Conservation (phyloP, 2,113 vertebrate species). For the Anhinga rufa region DNA sequence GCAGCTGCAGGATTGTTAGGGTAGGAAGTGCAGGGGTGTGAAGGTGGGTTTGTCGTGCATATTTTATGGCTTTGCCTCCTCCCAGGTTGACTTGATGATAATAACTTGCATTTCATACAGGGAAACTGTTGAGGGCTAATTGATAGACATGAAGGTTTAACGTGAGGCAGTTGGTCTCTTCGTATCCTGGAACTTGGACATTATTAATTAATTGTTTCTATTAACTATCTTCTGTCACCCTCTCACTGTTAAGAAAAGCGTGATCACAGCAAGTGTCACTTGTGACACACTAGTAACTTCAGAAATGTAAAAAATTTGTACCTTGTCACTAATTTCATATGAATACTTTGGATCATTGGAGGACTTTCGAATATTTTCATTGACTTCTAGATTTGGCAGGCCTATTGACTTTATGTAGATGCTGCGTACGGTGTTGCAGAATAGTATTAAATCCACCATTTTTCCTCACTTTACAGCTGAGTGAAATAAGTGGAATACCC, state of each 20-base stretch:
- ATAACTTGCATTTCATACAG: not conserved
- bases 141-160: not conserved
- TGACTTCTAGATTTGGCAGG: not conserved
- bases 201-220: not conserved
- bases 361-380: not conserved
- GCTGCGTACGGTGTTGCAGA: not conserved
- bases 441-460: not conserved
- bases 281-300: not conserved
- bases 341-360: not conserved
- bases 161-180: not conserved
- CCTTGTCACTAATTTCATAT: not conserved
- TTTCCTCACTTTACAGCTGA: slow-evolving; percentile 78
- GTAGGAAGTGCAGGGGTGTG: not conserved
- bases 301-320: not conserved
- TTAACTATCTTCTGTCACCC: not conserved
- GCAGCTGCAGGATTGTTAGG: rapidly evolving
- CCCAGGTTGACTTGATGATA: not conserved
- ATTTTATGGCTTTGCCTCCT: not conserved
- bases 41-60: rapidly evolving
- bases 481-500: slow-evolving; percentile 86
- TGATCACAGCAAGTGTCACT: not conserved
- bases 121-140: not conserved
- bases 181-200: not conserved
- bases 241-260: not conserved
- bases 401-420: not conserved